These are phyloP conservation scores for Mayetiola destructor DNA, from an alignment of 2,888 invertebrate genomes.

Conservation along the genomic window DNA sequence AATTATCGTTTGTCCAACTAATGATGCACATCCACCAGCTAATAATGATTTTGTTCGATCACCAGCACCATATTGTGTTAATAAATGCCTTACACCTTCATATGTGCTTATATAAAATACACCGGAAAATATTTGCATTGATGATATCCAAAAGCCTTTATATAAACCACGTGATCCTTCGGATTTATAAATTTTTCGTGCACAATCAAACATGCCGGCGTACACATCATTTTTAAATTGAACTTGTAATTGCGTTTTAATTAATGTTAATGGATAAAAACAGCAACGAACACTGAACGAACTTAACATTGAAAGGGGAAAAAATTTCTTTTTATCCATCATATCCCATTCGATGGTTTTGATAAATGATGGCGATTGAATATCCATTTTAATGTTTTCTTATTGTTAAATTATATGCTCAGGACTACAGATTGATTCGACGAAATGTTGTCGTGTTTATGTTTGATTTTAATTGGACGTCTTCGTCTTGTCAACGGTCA, in stretches of 20 bases:
- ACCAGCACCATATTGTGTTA: constrained; percentile 40
- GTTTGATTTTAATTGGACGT: too few species aligned
- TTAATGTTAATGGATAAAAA: constrained; percentile 82
- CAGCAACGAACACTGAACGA: constrained; percentile 45
- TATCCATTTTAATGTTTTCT: background rate
- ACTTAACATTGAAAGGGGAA: constrained; percentile 80
- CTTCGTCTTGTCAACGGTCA: too few species aligned
- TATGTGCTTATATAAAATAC: constrained; percentile 90
- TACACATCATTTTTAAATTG: constrained; percentile 73
- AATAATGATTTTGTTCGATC: constrained; percentile 52
- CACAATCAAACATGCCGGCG: constrained; percentile 76
- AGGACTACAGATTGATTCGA: too few species aligned
- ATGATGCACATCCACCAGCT: constrained; percentile 80
- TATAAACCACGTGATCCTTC: constrained; percentile 84
- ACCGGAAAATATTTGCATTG: constrained; percentile 71
- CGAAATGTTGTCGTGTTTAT: too few species aligned
- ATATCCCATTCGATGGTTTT: constrained; percentile 93
- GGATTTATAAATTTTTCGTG: constrained; percentile 63
- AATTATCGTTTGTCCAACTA: constrained; percentile 87
- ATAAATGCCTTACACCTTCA: constrained; percentile 72
- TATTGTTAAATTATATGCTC: too few species aligned
- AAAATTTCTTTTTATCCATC: constrained; percentile 93
- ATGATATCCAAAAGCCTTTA: constrained; percentile 89
- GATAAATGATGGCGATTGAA: constrained; percentile 37
- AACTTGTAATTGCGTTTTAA: constrained; percentile 86